Evolutionary conservation across 2,888 invertebrate genomes (phyloP).

Genomic region (Drosophila kokeensis): DNA sequence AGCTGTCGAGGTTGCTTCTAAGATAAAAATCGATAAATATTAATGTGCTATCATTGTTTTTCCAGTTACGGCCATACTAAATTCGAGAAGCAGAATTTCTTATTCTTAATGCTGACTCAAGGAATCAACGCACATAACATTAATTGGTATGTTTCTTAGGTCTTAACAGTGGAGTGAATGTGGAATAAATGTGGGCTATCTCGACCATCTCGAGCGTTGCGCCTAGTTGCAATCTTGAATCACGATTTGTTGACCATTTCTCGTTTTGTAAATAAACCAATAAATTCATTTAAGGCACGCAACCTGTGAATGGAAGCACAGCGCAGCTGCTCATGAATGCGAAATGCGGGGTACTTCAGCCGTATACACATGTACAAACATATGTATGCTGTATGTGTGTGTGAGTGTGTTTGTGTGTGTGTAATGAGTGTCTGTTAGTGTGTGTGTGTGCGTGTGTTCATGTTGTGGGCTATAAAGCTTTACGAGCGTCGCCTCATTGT

Average conservation of each 20-base stretch:
- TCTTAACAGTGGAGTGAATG: not conserved
- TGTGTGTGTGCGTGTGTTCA: conserved; percentile 6
- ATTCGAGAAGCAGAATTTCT: not conserved
- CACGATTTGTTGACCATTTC: conserved; percentile 69
- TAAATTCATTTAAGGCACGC: conserved; percentile 71
- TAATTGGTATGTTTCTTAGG: not conserved
- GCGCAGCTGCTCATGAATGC: conserved; percentile 53
- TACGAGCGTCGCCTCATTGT: conserved; percentile 61
- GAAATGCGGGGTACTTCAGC: conserved; percentile 30
- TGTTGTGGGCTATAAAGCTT: conserved; percentile 58
- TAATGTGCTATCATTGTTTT: not conserved
- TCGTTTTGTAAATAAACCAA: conserved; percentile 70
- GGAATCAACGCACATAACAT: not conserved
- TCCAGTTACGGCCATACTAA: not conserved
- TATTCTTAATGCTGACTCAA: not conserved
- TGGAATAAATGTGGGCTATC: conserved; percentile 18
- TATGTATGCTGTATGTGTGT: not conserved
- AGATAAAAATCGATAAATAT: not conserved
- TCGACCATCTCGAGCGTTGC: conserved; percentile 13
- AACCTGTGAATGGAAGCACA: conserved; percentile 51
- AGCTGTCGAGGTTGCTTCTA: not conserved
- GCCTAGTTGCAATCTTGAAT: conserved; percentile 50
- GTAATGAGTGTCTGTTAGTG: not conserved
- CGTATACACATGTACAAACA: not conserved
- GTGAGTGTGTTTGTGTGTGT: not conserved